A percentile compares a stretch with the other conserved stretches of the same genome.
These are phyloP conservation scores for Chalcosyrphus nemorum DNA, from an alignment of 2,888 invertebrate genomes.

Conservation along the genomic window DNA sequence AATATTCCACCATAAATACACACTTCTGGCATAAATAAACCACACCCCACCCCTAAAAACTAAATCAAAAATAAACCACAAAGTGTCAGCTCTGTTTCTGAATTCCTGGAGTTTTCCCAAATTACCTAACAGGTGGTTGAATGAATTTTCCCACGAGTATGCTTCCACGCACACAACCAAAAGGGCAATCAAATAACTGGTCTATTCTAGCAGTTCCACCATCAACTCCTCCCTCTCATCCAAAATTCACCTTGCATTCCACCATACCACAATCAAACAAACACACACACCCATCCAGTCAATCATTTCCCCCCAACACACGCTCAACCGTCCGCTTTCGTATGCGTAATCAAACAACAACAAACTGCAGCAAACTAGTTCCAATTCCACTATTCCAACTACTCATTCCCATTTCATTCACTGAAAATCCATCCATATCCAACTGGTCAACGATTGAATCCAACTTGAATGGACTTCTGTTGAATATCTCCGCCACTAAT, in stretches of 20 bases:
- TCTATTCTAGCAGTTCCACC: conserved; percentile 21
- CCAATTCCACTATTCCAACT: not conserved
- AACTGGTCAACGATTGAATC: not conserved
- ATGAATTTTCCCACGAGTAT: conserved; percentile 53
- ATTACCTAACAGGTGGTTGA: conserved; percentile 54
- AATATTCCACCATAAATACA: too few relatives aligned
- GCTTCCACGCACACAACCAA: not conserved
- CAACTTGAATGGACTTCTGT: conserved; percentile 23
- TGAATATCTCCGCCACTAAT: conserved; percentile 24
- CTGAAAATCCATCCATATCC: not conserved
- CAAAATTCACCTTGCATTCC: conserved; percentile 47
- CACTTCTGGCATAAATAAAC: too few relatives aligned
- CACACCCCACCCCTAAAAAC: not conserved
- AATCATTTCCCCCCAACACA: not conserved
- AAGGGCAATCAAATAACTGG: conserved; percentile 37
- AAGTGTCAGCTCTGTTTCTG: conserved; percentile 44
- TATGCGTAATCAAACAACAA: conserved; percentile 24
- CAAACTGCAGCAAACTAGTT: not conserved
- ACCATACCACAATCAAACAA: not conserved
- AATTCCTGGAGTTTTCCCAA: conserved; percentile 51
- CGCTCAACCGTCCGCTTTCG: not conserved
- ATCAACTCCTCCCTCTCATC: conserved; percentile 28
- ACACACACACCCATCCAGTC: too few relatives aligned
- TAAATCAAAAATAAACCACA: not conserved
- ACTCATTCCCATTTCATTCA: conserved; percentile 14